Conservation (phyloP, 2,113 vertebrate genomes). For the Chrysemys picta region DNA sequence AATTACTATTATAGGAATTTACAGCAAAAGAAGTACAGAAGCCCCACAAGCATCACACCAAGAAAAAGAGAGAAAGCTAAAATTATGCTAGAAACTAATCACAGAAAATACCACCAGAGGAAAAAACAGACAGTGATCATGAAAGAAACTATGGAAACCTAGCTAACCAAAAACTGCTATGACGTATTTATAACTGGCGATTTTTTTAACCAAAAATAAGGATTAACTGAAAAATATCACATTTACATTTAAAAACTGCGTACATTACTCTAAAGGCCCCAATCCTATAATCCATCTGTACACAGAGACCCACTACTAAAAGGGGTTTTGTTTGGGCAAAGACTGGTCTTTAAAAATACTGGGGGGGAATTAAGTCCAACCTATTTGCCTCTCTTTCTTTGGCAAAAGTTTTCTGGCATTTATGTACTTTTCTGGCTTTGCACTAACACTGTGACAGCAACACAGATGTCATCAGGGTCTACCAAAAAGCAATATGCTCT, state of each 20-base stretch:
- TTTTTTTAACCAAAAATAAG: not conserved
- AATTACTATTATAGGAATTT: slow-evolving; percentile 6
- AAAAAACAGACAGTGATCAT: not conserved
- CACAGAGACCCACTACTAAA: not conserved
- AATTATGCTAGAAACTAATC: not conserved
- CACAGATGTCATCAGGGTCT: not conserved
- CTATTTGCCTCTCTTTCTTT: not conserved
- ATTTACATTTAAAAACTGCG: not conserved
- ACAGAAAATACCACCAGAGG: not conserved
- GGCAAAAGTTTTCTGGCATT: not conserved
- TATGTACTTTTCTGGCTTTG: not conserved
- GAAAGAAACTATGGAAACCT: not conserved
- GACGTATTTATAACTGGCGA: not conserved
- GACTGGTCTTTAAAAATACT: not conserved
- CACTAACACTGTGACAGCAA: not conserved
- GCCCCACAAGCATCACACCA: not conserved
- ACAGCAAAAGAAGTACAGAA: not conserved
- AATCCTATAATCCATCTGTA: not conserved
- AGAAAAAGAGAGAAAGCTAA: not conserved
- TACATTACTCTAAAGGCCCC: not conserved
- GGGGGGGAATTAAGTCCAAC: not conserved
- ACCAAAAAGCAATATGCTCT: not conserved
- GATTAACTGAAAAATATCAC: not conserved
- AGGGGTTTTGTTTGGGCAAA: not conserved
- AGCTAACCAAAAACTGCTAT: not conserved